Evolutionary conservation across 2,888 invertebrate species (phyloP), one percentile per base, ranked within the genome.

Genomic region (Drosophila maculinotata): DNA sequence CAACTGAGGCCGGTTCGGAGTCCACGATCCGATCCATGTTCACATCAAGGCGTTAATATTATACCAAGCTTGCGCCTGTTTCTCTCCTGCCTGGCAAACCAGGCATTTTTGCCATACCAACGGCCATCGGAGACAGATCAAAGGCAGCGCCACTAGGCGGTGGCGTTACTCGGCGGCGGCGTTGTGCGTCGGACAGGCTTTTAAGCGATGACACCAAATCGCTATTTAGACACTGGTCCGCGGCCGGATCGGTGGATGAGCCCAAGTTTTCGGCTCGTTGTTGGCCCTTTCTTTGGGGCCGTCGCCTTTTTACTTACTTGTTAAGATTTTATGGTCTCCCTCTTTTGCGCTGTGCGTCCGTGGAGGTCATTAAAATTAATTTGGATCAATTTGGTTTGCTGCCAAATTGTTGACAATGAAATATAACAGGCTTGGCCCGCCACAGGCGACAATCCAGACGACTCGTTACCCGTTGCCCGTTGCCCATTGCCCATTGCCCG

Each of bases 181-280:
- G 64, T 79, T 73, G 77, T 76, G 79, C 71, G 79, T 69, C 62
- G 88, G 88, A 88, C 90, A 90, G 90, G 90, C 90, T 90, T 90
- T 90, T 91, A 91, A 89, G 88, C 87, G 89, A 89, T 88, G 90
- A 90, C 90, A 90, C 90, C 90, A 88, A 90, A 91, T 90, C 88
- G 91, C 90, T 91, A 90, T 90, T 90, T 90, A 89, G 90, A 83
- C 84, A 78, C 84, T 84, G 81, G 57, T 51, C 47, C 36, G n/a
- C 41, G 41, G 17, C 10, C 48, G n/a, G 26, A 20, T 26, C 17
- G 26, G 12, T n/a, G 30, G 7, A 10, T 14, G 14, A 38, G 41
- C 31, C 41, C 25, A 28, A 35, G 45, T 9, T 28, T 44, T 15
- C 15, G 17, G 59, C 59, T 14, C 7, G 30, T 26, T 33, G 25